These are phyloP conservation scores for Ibidorhyncha struthersii DNA, from an alignment of 2,113 vertebrate species.

Conservation along the genomic window DNA sequence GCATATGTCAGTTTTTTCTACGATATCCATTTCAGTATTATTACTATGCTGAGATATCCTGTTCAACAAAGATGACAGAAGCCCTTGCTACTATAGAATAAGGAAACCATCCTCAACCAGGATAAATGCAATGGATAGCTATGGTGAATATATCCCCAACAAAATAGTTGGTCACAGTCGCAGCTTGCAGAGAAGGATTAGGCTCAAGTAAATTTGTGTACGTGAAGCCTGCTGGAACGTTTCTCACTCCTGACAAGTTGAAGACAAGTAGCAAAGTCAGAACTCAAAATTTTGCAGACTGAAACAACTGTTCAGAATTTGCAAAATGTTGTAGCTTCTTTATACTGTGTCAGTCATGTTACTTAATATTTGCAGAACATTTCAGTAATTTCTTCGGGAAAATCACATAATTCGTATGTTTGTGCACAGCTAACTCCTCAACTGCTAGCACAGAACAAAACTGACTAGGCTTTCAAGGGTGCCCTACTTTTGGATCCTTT, in stretches of 20 bases:
- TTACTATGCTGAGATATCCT: background rate
- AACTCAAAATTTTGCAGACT: background rate
- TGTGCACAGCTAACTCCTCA: background rate
- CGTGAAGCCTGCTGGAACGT: background rate
- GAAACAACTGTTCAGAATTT: background rate
- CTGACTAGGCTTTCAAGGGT: constrained; percentile 11
- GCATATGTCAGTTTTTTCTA: background rate
- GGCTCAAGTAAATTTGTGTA: background rate
- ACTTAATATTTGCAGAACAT: background rate
- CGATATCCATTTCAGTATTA: background rate
- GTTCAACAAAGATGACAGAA: background rate
- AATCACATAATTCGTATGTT: background rate
- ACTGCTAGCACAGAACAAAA: constrained; percentile 17
- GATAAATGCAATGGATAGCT: background rate
- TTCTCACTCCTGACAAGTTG: no score
- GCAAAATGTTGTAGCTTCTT: background rate
- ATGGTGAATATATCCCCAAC: background rate
- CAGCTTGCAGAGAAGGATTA: background rate
- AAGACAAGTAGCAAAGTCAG: background rate
- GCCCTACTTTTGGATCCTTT: constrained; percentile 30
- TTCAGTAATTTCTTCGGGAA: background rate
- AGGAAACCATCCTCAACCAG: background rate
- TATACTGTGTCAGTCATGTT: background rate
- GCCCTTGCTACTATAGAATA: background rate
- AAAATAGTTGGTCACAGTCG: background rate